Evolutionary conservation across 2,113 vertebrate species (phyloP).

Genomic region (Gadus chalcogrammus): DNA sequence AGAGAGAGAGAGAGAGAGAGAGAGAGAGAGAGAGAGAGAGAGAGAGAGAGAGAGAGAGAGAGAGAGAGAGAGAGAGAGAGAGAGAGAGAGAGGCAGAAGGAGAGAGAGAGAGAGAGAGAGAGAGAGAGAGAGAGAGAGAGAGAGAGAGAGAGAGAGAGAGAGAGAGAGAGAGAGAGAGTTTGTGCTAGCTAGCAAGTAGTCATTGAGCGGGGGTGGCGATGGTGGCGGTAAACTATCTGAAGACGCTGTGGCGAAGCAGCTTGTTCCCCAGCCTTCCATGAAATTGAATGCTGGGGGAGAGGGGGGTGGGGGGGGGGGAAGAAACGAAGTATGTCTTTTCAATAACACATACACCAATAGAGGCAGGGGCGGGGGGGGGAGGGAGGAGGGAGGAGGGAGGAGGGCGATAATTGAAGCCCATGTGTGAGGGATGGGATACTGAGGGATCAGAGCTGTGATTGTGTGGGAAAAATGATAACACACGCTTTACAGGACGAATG

Average conservation of each 20-base stretch:
- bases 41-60: too few species aligned
- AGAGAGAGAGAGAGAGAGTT: not conserved
- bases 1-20: too few species aligned
- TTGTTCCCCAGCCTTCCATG: conserved; percentile 39
- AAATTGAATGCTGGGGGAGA: conserved; percentile 53
- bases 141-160: not conserved
- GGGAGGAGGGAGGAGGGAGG: too few species aligned
- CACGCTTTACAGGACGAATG: conserved; percentile 25
- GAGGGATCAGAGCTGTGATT: conserved; percentile 21
- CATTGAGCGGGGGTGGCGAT: too few species aligned
- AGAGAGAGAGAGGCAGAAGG: too few species aligned
- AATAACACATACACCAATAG: conserved; percentile 29
- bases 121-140: not conserved
- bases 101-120: too few species aligned
- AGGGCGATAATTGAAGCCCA: conserved; percentile 36
- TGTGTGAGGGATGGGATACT: conserved; percentile 30
- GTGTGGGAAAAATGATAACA: conserved; percentile 33
- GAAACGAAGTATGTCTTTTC: conserved; percentile 54
- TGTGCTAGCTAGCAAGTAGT: too few species aligned
- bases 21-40: too few species aligned
- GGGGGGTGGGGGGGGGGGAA: too few species aligned
- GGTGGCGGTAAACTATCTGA: conserved; percentile 10
- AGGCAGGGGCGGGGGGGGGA: too few species aligned
- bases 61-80: too few species aligned
- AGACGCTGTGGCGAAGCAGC: not conserved